phyloP scores from a whole-genome alignment of 2,797 vertebrate genomes.

The Mus minutoides region DNA sequence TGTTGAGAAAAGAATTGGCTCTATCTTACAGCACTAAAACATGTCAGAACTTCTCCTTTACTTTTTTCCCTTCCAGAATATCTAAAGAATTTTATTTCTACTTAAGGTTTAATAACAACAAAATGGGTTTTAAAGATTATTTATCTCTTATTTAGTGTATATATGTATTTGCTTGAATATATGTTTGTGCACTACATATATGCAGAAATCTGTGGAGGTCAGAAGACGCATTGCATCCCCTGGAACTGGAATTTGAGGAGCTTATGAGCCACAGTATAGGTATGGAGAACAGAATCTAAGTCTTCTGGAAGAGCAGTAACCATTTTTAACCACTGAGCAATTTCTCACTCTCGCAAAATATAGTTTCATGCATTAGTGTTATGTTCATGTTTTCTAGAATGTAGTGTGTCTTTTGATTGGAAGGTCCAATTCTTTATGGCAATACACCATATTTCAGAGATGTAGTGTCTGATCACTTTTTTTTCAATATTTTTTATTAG shows the following conservation, averaged over 20 bases:
- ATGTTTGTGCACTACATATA: neutral
- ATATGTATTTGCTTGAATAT: neutral
- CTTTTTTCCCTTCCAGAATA: neutral
- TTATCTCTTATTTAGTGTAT: neutral
- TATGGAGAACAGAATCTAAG: neutral
- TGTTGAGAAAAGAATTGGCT: neutral
- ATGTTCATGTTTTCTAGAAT: neutral
- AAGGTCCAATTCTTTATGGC: neutral
- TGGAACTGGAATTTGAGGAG: neutral
- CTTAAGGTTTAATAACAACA: neutral
- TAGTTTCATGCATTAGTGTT: neutral
- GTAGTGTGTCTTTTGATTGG: neutral
- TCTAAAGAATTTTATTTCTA: neutral
- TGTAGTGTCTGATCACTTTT: neutral
- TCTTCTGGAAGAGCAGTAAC: neutral
- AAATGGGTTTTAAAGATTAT: neutral
- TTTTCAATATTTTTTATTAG: too few relatives aligned
- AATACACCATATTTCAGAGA: constrained; percentile 25
- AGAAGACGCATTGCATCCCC: neutral
- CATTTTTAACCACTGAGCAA: neutral
- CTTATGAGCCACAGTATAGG: neutral
- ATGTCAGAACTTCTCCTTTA: neutral
- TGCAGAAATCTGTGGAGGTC: neutral
- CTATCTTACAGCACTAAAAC: neutral
- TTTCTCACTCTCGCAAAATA: neutral